Base-by-base conservation (phyloP, 2,888 invertebrate genomes). In the Falcaria lacertinaria region DNA sequence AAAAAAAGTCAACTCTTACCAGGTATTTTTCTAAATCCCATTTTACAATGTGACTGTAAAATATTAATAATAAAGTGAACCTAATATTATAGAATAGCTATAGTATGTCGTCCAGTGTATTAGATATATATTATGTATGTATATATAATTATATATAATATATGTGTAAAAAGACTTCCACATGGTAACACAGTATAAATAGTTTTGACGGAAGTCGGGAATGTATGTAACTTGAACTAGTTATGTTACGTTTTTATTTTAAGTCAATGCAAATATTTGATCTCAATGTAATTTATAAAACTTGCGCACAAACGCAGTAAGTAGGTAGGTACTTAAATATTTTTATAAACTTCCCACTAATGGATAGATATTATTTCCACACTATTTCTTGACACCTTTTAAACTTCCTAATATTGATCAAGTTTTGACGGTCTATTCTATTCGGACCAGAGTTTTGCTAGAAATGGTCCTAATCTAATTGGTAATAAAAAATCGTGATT, bases 101-200 rank as follows among this genome's bases (percentile, higher is more conserved):
- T 45, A 52, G 48, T 39, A 42, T 46, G 34, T 50, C 50, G 52
- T 57, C 54, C 52, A 57, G 46, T 50, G 47, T 54, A 43, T 45
- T 49, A 45, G 43, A 32, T 44, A 50, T 13, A 33, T 7, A 2
- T 4, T 40, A 40, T 34, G 6, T 40, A 39, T 22, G 15, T 15
- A 33, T 33, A 33, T 40, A 33, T 40, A 33, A 34, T 33, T 39
- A 33, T 16, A 17, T 33, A 32, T 33, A 17, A 33, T 33, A 33
- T 42, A 16, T 42, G 28, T 34, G 33, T 33, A 32, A 36, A 14
- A 36, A 7, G 15, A 19, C 19, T 19, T 33, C 33, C 36, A 37
- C 36, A 42, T 32, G 7, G 19, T 19, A 3, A 11, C 16, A n/a
- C 1, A 17, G 17, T n/a, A 7, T 22, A 22, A n/a, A n/a, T n/a